A percentile compares a stretch with the other conserved stretches of the same genome.
Conservation (phyloP, 2,888 invertebrate species). For the Leucophenga maculata region DNA sequence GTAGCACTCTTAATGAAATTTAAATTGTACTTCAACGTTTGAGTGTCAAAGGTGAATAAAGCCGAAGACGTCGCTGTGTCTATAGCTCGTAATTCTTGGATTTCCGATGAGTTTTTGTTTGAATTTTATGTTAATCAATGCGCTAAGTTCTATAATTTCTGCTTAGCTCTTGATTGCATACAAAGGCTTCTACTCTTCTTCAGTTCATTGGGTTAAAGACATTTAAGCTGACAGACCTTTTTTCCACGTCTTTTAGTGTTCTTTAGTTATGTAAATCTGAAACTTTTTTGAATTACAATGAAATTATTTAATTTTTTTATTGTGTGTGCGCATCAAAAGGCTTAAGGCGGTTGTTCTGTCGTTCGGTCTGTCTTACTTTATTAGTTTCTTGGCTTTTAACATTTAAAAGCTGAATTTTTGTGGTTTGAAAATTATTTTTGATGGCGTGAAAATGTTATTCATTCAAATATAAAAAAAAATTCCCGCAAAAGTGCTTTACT, state of each 20-base stretch:
- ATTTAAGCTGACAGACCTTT: not conserved
- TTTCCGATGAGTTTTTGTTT: conserved; percentile 18
- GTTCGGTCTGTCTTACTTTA: not conserved
- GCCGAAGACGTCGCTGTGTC: not conserved
- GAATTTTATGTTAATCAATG: conserved; percentile 19
- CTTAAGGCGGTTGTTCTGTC: conserved; percentile 26
- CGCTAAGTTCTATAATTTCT: conserved; percentile 3
- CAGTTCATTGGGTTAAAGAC: too few relatives aligned
- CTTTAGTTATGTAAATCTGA: not conserved
- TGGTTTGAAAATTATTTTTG: conserved; percentile 20
- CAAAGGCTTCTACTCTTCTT: not conserved
- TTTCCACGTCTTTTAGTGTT: too few relatives aligned
- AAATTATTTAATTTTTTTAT: conserved; percentile 63
- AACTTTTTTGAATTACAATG: conserved; percentile 45
- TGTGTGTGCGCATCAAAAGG: conserved; percentile 38
- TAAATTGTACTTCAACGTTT: not conserved
- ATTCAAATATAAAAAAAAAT: not conserved
- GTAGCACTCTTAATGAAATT: conserved; percentile 15
- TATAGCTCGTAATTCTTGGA: conserved; percentile 20
- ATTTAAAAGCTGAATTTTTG: not conserved
- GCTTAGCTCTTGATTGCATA: not conserved
- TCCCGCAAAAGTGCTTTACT: too few relatives aligned
- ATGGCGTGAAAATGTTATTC: conserved; percentile 15
- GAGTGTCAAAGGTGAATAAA: conserved; percentile 10
- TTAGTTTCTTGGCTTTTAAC: not conserved